These are phyloP conservation scores for Merluccius polli DNA, from an alignment of 2,797 vertebrate species.

Conservation along the genomic window DNA sequence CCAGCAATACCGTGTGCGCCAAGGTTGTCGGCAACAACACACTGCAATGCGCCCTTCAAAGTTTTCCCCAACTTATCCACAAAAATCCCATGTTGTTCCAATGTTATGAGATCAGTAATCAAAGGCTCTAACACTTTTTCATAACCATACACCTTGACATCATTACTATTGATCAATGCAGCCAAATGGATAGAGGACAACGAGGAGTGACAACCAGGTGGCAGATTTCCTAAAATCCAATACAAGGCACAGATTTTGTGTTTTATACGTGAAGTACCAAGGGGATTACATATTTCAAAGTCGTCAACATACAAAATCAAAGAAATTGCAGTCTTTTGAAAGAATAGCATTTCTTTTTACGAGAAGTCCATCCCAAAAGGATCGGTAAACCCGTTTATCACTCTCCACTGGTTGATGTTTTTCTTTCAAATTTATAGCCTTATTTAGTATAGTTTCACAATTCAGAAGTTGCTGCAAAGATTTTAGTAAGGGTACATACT, in stretches of 20 bases:
- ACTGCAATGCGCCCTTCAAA: slow-evolving; percentile 13
- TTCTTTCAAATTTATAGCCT: slow-evolving; percentile 31
- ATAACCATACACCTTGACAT: slow-evolving; percentile 17
- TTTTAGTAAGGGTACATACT: slow-evolving; percentile 23
- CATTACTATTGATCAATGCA: slow-evolving; percentile 32
- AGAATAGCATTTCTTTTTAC: slow-evolving; percentile 22
- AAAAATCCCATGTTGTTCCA: slow-evolving; percentile 25
- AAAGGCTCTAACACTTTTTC: slow-evolving; percentile 26
- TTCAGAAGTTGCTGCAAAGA: slow-evolving; percentile 34
- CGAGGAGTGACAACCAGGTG: slow-evolving; percentile 23
- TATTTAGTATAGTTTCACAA: slow-evolving; percentile 17
- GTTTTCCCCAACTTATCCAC: slow-evolving; percentile 14
- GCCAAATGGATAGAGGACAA: slow-evolving; percentile 26
- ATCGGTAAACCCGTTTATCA: slow-evolving; percentile 22
- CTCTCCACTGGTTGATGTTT: slow-evolving; percentile 14
- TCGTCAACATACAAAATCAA: slow-evolving; percentile 32
- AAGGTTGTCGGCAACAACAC: slow-evolving; percentile 12
- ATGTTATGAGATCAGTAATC: slow-evolving; percentile 19
- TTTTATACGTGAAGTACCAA: slow-evolving; percentile 25
- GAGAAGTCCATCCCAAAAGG: slow-evolving; percentile 17
- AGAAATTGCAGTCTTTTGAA: slow-evolving; percentile 15
- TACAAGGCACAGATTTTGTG: slow-evolving; percentile 31
- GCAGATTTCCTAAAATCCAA: slow-evolving; percentile 33
- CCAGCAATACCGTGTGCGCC: slow-evolving; percentile 11
- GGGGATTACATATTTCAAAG: slow-evolving; percentile 29